Evolutionary conservation across 2,797 vertebrate genomes (phyloP), one percentile per base, ranked within the genome.

Genomic region (Crocidura indochinensis): DNA sequence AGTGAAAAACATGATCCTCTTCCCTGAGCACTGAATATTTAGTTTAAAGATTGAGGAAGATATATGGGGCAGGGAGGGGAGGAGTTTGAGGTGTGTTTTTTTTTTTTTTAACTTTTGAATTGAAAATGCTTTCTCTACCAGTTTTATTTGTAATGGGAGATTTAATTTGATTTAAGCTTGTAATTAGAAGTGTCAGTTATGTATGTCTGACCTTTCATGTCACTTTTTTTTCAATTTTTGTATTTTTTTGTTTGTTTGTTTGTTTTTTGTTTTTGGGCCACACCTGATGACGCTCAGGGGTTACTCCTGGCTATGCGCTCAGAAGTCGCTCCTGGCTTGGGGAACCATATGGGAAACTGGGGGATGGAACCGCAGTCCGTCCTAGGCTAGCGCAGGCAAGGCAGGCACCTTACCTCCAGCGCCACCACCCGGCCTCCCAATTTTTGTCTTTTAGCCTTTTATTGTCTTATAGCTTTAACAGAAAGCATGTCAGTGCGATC

Each of bases 231-330:
- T 84, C 79, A 83, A 76, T 83, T 80, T 89, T 86, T 71, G 14
- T 46, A 84, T 90, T 86, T 95, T 81, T 89, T 86, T 71, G 14
- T 46, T n/a, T n/a, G n/a, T n/a, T n/a, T n/a, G n/a, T n/a, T n/a
- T n/a, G n/a, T n/a, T n/a, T n/a, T n/a, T n/a, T n/a, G n/a, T n/a
- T n/a, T n/a, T n/a, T n/a, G n/a, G n/a, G n/a, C n/a, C n/a, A n/a
- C n/a, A n/a, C n/a, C n/a, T n/a, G n/a, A n/a, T n/a, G n/a, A n/a
- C n/a, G n/a, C n/a, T n/a, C n/a, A n/a, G n/a, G n/a, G n/a, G n/a
- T n/a, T n/a, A n/a, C n/a, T n/a, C n/a, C n/a, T n/a, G n/a, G n/a
- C n/a, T n/a, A n/a, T n/a, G n/a, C n/a, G n/a, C n/a, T n/a, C n/a
- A n/a, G n/a, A n/a, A n/a, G n/a, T n/a, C n/a, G n/a, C n/a, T n/a